Evolutionary conservation across 1,140 invertebrate species (phyloP), one percentile per base, ranked within the genome.

Genomic region (Drosophila grimshawi): DNA sequence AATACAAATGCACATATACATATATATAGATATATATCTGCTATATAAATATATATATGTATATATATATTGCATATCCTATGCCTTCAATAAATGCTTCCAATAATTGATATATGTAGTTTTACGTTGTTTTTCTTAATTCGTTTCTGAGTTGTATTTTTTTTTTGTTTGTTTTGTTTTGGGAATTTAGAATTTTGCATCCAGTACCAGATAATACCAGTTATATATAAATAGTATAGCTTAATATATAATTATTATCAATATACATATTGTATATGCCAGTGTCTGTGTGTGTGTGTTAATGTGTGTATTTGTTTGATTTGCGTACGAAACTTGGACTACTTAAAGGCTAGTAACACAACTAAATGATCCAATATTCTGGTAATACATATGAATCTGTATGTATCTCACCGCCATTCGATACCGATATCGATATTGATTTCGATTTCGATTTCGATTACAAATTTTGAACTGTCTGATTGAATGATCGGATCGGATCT

Each of bases 21-120:
- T 35, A 48, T n/a, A 48, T 33, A 41, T 19, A 30, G 1, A 43
- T 43, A 29, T 39, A 39, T 27, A 59, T 11, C 49, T 30, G 32
- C 27, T 10, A 63, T 37, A 45, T 19, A 53, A 37, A 10, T 52
- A 35, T 52, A 27, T 53, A 10, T 41, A 30, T 48, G 7, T 62
- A 4, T 64, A 48, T 43, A 59, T 55, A 62, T 63, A 56, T 30
- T 53, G 53, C 73, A 72, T 61, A 79, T 76, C 43, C 80, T 69
- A 80, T 83, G 73, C 57, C 80, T 70, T 74, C 73, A 88, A 88
- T 89, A 89, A 88, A 88, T 88, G 85, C 85, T 88, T 88, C 52
- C 80, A 86, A 89, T 89, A 88, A 88, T 88, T 88, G 83, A 88
- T 88, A 86, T 86, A 79, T 88, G 79, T 88, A 81, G 82, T 79